Evolutionary conservation across 2,888 invertebrate genomes (phyloP), one percentile per base, ranked within the genome.

Genomic region (Steromphala cineraria): DNA sequence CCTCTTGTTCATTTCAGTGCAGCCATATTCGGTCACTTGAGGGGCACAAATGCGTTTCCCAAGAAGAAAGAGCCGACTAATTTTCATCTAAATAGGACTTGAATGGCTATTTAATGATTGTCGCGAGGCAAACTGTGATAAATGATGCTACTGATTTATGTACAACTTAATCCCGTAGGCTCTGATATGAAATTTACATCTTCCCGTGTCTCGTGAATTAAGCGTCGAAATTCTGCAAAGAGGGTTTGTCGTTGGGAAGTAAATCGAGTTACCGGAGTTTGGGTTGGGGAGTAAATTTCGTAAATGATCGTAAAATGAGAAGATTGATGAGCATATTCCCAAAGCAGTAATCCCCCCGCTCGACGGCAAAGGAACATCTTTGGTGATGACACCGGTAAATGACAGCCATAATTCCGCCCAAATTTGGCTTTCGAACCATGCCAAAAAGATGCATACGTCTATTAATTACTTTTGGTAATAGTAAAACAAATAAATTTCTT

Each of bases 111-210:
- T 85, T 85, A 84, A 85, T 85, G 85, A 82, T 78, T 80, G 80
- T 78, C 81, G 67, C 71, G 83, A 75, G 81, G 81, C 79, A 75
- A 56, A 67, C 76, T 62, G 71, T 84, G 84, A 85, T 84, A 85
- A 85, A 85, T 85, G 84, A 83, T 79, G 79, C 55, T 46, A 80
- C 81, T 85, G 85, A 85, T 85, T 85, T 84, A 85, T 85, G 85
- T 80, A 78, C 62, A 5, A 40, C n/a, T 24, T 85, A 84, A 85
- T 81, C 83, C 81, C 79, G 40, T 75, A 80, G 79, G 79, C 79
- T 77, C 62, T 67, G 53, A 81, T 81, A 81, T 74, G 71, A 83
- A 81, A 82, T 82, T 82, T 82, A 82, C 82, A 82, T 82, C 81
- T 78, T 79, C 74, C 76, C 78, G n/a, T 52, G 15, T 55, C 74